Evolutionary conservation across 1,140 invertebrate species (phyloP).

Genomic region (Chymomyza costata): DNA sequence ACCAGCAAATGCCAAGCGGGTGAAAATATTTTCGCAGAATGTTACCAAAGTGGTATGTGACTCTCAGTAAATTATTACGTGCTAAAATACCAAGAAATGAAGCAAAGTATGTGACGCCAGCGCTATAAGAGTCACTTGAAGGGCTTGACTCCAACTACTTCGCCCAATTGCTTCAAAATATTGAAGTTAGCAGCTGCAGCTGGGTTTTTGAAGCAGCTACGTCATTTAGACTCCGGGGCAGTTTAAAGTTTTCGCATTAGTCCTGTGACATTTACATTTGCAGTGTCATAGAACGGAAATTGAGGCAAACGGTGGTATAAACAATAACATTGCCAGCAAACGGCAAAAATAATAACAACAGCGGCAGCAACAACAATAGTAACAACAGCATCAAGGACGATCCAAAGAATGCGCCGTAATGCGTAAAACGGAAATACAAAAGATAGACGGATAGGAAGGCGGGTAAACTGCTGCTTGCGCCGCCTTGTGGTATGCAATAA

Average conservation of each 20-base stretch:
- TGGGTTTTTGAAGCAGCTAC: no score
- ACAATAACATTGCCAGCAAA: no score
- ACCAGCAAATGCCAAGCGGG: no score
- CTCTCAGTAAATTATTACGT: slow-evolving; percentile 52
- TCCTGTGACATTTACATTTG: slow-evolving; percentile 59
- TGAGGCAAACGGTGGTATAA: slow-evolving; percentile 49
- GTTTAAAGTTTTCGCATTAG: slow-evolving; percentile 69
- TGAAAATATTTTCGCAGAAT: no score
- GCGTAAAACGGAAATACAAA: slow-evolving; percentile 20
- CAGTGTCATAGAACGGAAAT: slow-evolving; percentile 63
- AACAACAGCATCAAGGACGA: slow-evolving; percentile 8
- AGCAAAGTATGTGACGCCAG: slow-evolving; percentile 34
- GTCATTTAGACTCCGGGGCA: no score
- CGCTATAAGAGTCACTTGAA: no score
- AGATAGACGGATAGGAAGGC: slow-evolving; percentile 17
- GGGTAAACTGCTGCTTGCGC: background rate
- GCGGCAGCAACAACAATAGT: slow-evolving; percentile 9
- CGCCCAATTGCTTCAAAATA: no score
- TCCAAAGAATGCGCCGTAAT: slow-evolving; percentile 19
- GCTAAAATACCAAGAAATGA: slow-evolving; percentile 44
- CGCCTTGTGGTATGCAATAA: slow-evolving; percentile 71
- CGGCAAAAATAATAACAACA: slow-evolving; percentile 3
- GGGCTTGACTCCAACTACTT: no score
- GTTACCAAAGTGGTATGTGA: no score
- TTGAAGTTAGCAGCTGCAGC: no score